Conservation (phyloP, 2,888 invertebrate genomes). For the Chorisops tibialis region DNA sequence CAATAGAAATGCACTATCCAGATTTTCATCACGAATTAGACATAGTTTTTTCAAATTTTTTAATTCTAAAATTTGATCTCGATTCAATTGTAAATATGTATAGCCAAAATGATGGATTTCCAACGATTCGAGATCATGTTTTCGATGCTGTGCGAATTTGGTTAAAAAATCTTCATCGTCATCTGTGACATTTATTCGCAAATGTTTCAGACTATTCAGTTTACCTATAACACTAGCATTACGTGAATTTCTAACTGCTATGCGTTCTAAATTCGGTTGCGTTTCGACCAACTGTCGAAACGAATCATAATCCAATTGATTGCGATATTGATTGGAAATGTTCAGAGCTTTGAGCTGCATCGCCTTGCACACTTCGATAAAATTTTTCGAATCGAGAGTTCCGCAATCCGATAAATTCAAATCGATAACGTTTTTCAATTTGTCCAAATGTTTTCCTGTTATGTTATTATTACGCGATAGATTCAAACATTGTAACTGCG, state of each 20-base stretch:
- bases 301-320: constrained; percentile 20
- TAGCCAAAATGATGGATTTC: too few relatives aligned
- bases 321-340: constrained; percentile 27
- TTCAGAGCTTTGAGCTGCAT: constrained; percentile 28
- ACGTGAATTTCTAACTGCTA: constrained; percentile 20
- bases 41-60: too few relatives aligned
- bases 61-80: too few relatives aligned
- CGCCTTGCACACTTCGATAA: constrained; percentile 25
- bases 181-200: constrained; percentile 4
- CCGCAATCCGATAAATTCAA: constrained; percentile 29
- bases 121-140: too few relatives aligned
- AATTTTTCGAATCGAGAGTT: constrained; percentile 26
- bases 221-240: neutral
- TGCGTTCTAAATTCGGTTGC: constrained; percentile 18
- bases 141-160: too few relatives aligned
- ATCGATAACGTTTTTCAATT: constrained; percentile 20
- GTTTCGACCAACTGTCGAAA: too few relatives aligned
- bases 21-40: too few relatives aligned
- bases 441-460: constrained; percentile 28
- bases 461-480: constrained; percentile 27
- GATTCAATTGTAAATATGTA: too few relatives aligned
- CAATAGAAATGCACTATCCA: too few relatives aligned
- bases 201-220: constrained; percentile 2
- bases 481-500: constrained; percentile 27
- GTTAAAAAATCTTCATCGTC: too few relatives aligned